Conservation (phyloP, 2,113 vertebrate genomes). For the Nerophis ophidion region DNA sequence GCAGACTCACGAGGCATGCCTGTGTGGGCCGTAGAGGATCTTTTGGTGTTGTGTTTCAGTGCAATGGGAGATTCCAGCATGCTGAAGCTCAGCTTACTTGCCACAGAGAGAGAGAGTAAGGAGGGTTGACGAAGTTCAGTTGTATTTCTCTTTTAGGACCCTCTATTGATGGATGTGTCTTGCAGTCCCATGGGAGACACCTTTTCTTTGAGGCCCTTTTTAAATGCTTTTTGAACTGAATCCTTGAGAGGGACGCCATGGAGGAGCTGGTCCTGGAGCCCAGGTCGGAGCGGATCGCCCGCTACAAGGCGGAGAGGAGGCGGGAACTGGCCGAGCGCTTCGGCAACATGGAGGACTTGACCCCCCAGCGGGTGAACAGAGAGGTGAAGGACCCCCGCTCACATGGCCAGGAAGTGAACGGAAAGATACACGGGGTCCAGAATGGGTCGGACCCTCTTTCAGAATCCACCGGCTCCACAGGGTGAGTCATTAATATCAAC, state of each 20-base stretch:
- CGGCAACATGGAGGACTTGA: conserved; percentile 58
- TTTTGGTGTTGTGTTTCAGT: conserved; percentile 64
- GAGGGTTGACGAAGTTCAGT: not conserved
- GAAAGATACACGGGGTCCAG: conserved; percentile 29
- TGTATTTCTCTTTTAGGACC: conserved; percentile 28
- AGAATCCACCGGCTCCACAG: conserved; percentile 38
- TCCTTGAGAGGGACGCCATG: conserved; percentile 39
- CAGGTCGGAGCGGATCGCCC: conserved; percentile 71
- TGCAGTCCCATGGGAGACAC: conserved; percentile 28
- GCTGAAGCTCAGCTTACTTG: conserved; percentile 58
- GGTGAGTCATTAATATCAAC: conserved; percentile 48
- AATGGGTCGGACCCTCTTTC: conserved; percentile 52
- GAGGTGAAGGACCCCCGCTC: conserved; percentile 17
- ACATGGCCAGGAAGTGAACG: conserved; percentile 36
- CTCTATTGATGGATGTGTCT: conserved; percentile 11
- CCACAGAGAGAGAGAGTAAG: conserved; percentile 13
- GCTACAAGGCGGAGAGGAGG: conserved; percentile 74
- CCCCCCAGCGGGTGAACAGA: conserved; percentile 60
- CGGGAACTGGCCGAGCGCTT: conserved; percentile 68
- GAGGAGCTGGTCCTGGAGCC: conserved; percentile 64
- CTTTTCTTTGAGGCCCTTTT: not conserved
- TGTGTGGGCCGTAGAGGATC: conserved; percentile 27
- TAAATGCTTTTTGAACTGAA: conserved; percentile 3
- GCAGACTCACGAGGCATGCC: conserved; percentile 17
- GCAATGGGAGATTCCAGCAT: conserved; percentile 68